Conservation (phyloP, 2,113 vertebrate species). For the Lontra canadensis region DNA sequence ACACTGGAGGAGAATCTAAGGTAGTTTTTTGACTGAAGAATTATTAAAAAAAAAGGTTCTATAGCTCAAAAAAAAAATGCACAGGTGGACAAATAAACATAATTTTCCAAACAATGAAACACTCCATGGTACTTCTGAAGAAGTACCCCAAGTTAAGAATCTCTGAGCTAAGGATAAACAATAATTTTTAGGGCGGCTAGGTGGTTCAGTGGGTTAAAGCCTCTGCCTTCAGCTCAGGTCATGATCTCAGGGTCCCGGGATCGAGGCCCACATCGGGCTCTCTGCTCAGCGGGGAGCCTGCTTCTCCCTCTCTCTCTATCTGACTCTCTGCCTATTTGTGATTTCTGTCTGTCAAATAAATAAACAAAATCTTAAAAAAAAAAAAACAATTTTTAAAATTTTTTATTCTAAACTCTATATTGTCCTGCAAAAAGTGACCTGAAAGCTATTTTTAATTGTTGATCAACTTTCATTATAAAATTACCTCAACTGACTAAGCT, state of each 20-base stretch:
- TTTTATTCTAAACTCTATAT: constrained; percentile 22
- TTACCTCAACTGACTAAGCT: background rate
- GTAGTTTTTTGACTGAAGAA: constrained; percentile 4
- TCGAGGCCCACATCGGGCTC: too few relatives aligned
- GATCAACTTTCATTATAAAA: constrained; percentile 16
- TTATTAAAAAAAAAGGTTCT: background rate
- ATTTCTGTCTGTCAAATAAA: too few relatives aligned
- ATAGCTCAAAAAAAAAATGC: constrained; percentile 26
- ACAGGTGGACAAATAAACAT: background rate
- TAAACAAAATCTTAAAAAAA: too few relatives aligned
- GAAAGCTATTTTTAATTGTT: constrained; percentile 10
- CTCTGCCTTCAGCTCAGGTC: too few relatives aligned
- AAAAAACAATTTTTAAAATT: background rate
- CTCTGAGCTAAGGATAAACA: background rate
- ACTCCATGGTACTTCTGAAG: background rate
- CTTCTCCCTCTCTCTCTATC: too few relatives aligned
- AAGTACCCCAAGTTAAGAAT: background rate
- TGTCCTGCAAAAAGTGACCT: background rate
- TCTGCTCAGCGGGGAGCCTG: too few relatives aligned
- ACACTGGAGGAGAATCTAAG: background rate
- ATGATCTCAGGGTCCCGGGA: too few relatives aligned
- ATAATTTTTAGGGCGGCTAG: background rate
- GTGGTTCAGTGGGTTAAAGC: too few relatives aligned
- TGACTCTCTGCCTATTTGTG: too few relatives aligned
- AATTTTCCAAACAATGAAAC: background rate